These are phyloP conservation scores for Toxotes chatareus DNA, from an alignment of 2,113 vertebrate species.

Conservation along the genomic window DNA sequence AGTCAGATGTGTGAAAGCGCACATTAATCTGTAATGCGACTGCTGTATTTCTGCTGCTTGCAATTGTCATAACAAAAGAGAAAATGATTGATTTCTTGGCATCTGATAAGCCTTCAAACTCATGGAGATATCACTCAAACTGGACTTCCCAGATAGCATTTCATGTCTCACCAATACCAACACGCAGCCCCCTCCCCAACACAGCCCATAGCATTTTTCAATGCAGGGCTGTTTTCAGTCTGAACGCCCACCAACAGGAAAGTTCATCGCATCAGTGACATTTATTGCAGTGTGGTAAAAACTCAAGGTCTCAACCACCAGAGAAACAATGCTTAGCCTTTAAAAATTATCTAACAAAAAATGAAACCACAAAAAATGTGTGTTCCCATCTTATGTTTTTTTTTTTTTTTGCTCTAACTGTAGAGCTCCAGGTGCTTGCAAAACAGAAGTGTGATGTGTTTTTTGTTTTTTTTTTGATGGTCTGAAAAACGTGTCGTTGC, in stretches of 20 bases:
- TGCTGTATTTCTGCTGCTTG: neutral
- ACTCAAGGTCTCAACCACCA: neutral
- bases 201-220: neutral
- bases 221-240: neutral
- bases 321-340: neutral
- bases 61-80: too few species aligned
- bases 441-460: neutral
- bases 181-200: neutral
- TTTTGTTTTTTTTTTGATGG: conserved; percentile 14
- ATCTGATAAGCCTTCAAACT: too few species aligned
- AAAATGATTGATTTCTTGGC: too few species aligned
- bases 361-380: neutral
- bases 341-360: neutral
- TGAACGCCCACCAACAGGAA: neutral
- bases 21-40: neutral
- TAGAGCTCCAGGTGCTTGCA: neutral
- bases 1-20: too few species aligned
- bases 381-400: neutral
- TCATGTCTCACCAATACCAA: neutral
- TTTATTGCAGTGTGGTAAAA: neutral
- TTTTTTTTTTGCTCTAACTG: too few species aligned
- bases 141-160: neutral
- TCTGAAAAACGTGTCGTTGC: conserved; percentile 40
- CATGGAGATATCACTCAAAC: too few species aligned
- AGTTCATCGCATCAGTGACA: neutral